Evolutionary conservation across 2,888 invertebrate species (phyloP), one percentile per base, ranked within the genome.

Genomic region (Tetrapedia diversipes): DNA sequence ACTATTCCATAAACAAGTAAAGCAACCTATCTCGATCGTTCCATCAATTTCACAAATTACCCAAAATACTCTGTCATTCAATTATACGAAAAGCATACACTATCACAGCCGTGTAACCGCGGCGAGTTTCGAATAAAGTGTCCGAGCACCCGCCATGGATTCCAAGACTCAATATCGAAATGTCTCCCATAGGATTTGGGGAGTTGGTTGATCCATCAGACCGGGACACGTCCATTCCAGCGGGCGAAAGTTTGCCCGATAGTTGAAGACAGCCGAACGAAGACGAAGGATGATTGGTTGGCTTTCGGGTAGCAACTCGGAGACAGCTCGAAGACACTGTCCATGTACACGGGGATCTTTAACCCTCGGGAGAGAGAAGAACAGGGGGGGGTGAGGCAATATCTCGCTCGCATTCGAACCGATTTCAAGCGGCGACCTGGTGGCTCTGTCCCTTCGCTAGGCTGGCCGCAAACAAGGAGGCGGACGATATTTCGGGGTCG

Each of bases 401-500:
- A n/a, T n/a, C n/a, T 57, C 67, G 70, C 27, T 65, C 71, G 66
- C 81, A 77, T 77, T 79, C 85, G 77, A 54, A 64, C 72, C 64
- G 75, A 56, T 81, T 81, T 75, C 82, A 78, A 80, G 75, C 77
- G n/a, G n/a, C n/a, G n/a, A n/a, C 75, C 79, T 63, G 59, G 56
- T 75, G 73, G 70, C 63, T 67, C 76, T 73, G 68, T 73, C 66
- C 61, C 59, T 29, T 41, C 73, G 68, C 34, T 47, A 66, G 64
- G 51, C 71, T 51, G 71, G 71, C 85, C 89, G 79, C 88, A 89
- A 89, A 89, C 88, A 88, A 88, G 88, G 68, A 78, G 81, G 78
- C 77, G 86, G 86, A 84, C 80, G 84, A 89, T n/a, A n/a, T 85
- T 85, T 87, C 77, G 81, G 82, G 86, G 87, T 86, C 87, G 86